phyloP scores from a whole-genome alignment of 2,797 vertebrate species.

The Danio kyathit region DNA sequence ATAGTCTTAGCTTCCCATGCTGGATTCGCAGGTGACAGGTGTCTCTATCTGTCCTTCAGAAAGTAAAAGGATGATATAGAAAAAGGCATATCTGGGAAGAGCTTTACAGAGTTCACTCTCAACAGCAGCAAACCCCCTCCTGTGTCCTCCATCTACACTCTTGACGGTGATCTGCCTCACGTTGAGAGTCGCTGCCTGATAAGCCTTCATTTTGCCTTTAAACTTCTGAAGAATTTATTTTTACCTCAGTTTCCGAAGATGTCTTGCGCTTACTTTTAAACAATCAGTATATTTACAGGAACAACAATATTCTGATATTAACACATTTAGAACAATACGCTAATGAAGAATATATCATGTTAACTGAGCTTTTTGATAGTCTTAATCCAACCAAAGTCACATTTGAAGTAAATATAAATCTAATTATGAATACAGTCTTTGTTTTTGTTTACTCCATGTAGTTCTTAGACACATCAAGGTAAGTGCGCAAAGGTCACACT shows the following conservation, averaged over 20 bases:
- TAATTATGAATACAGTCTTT: too few species aligned
- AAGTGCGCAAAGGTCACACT: too few species aligned
- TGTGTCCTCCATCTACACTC: constrained; percentile 29
- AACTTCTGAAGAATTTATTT: constrained; percentile 58
- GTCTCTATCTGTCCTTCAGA: constrained; percentile 33
- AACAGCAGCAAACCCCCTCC: constrained; percentile 13
- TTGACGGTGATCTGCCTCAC: constrained; percentile 25
- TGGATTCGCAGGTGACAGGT: constrained; percentile 36
- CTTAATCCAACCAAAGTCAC: too few species aligned
- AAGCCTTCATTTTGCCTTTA: constrained; percentile 52
- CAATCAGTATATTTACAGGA: too few species aligned
- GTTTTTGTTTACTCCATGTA: too few species aligned
- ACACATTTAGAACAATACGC: too few species aligned
- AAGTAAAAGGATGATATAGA: constrained; percentile 14
- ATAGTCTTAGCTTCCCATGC: constrained; percentile 32
- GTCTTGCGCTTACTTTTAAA: constrained; percentile 58
- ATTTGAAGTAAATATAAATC: too few species aligned
- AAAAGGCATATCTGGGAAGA: constrained; percentile 28
- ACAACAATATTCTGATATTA: too few species aligned
- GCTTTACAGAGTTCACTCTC: constrained; percentile 17
- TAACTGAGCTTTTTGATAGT: too few species aligned
- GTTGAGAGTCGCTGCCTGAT: constrained; percentile 40
- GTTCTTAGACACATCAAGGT: too few species aligned
- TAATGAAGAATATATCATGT: too few species aligned
- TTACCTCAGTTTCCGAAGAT: constrained; percentile 39